Percentiles rank a stretch among this genome's conserved stretches.
Conservation (phyloP, 2,797 vertebrate species). For the Melanotaenia maccullochi region DNA sequence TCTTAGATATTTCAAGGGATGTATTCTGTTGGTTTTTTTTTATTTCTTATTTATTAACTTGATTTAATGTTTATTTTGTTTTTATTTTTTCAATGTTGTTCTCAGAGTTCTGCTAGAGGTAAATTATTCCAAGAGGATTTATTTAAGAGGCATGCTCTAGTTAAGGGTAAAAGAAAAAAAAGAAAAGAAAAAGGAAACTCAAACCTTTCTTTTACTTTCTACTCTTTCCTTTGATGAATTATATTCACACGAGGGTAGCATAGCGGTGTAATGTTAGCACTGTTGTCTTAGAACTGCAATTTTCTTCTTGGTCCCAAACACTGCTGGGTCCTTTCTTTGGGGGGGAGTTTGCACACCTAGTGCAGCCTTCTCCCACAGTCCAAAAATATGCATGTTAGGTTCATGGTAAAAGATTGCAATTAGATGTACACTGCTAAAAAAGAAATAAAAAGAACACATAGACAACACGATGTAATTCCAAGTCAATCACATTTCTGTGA, state of each 20-base stretch:
- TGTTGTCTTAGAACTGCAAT: not conserved
- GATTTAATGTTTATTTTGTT: not conserved
- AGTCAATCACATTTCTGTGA: too few species aligned
- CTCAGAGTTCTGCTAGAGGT: not conserved
- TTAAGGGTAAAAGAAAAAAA: not conserved
- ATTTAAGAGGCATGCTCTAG: not conserved
- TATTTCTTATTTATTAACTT: not conserved
- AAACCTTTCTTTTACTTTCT: not conserved
- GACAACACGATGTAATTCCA: too few species aligned
- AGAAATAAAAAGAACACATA: too few species aligned
- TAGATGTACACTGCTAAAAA: too few species aligned
- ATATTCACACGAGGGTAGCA: not conserved
- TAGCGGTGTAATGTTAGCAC: not conserved
- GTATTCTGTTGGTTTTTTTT: not conserved
- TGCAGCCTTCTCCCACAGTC: too few species aligned
- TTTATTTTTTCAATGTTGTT: constrained; percentile 16
- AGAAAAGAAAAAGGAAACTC: not conserved
- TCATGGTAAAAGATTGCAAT: too few species aligned
- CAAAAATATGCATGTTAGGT: too few species aligned
- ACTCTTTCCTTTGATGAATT: not conserved
- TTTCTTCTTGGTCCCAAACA: not conserved
- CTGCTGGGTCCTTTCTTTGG: not conserved
- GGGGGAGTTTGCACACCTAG: not conserved
- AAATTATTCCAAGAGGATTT: not conserved
- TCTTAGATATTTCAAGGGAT: constrained; percentile 7